Percentiles rank a stretch among this genome's conserved stretches.
phyloP scores from a whole-genome alignment of 2,113 vertebrate species.

The Ptyas mucosa region DNA sequence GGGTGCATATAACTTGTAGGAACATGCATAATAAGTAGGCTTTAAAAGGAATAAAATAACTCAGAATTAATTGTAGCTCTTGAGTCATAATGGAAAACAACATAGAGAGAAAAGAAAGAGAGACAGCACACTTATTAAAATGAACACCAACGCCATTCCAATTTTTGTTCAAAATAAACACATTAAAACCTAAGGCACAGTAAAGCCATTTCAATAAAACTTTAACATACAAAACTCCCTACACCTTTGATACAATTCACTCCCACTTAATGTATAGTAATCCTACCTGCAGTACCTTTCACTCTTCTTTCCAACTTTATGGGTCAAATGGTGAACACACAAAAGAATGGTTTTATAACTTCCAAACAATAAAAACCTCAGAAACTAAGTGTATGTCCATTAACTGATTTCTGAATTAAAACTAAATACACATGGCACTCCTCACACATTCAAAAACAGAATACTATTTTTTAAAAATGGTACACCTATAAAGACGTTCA shows the following conservation, averaged over 20 bases:
- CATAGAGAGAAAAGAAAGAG: not conserved
- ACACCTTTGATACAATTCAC: not conserved
- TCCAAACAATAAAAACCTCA: not conserved
- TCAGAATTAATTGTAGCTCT: not conserved
- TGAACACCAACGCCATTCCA: not conserved
- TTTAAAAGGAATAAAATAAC: not conserved
- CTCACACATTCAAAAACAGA: not conserved
- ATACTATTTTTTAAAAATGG: not conserved
- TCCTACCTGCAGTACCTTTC: not conserved
- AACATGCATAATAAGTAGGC: not conserved
- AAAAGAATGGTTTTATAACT: not conserved
- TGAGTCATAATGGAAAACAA: not conserved
- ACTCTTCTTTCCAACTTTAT: not conserved
- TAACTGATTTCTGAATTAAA: not conserved
- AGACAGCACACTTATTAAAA: not conserved
- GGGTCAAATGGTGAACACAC: not conserved
- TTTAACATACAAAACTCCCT: not conserved
- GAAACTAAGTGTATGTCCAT: not conserved
- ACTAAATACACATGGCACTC: not conserved
- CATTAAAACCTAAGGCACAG: not conserved
- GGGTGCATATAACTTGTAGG: not conserved
- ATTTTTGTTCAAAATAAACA: not conserved
- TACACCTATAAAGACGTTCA: not conserved
- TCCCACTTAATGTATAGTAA: not conserved
- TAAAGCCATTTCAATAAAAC: not conserved